phyloP scores from a whole-genome alignment of 2,888 invertebrate species.

The Criorhina ranunculi region DNA sequence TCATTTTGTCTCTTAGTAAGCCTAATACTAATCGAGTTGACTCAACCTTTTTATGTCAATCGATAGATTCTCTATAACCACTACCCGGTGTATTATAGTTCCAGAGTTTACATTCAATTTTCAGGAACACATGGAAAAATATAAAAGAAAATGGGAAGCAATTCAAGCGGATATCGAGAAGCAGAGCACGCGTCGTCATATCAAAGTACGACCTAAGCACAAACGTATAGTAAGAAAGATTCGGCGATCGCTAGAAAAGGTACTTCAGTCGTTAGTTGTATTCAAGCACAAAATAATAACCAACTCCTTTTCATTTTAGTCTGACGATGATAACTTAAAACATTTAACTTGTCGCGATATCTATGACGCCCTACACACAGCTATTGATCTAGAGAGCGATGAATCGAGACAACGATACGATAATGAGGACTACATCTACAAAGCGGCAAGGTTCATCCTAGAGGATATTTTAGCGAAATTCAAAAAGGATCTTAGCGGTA shows the following conservation, averaged over 20 bases:
- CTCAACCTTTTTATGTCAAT: no score
- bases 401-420: conserved; percentile 77
- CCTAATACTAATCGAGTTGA: no score
- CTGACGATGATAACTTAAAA: conserved; percentile 31
- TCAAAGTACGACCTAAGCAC: conserved; percentile 32
- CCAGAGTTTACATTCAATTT: neutral
- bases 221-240: conserved; percentile 4
- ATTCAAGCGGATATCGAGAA: conserved; percentile 79
- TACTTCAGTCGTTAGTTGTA: conserved; percentile 65
- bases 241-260: neutral
- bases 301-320: conserved; percentile 11
- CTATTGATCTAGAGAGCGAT: conserved; percentile 79
- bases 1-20: no score
- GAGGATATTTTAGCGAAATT: conserved; percentile 81
- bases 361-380: conserved; percentile 81
- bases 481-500: conserved; percentile 80
- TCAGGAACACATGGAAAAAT: conserved; percentile 77
- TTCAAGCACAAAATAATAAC: neutral
- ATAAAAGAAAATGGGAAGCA: conserved; percentile 78
- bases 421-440: conserved; percentile 81
- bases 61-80: no score
- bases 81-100: neutral
- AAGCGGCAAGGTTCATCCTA: conserved; percentile 82
- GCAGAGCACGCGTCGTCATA: conserved; percentile 50
- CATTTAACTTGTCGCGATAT: conserved; percentile 78